Evolutionary conservation across 2,113 vertebrate species (phyloP).

Genomic region (Rhinolophus sinicus): DNA sequence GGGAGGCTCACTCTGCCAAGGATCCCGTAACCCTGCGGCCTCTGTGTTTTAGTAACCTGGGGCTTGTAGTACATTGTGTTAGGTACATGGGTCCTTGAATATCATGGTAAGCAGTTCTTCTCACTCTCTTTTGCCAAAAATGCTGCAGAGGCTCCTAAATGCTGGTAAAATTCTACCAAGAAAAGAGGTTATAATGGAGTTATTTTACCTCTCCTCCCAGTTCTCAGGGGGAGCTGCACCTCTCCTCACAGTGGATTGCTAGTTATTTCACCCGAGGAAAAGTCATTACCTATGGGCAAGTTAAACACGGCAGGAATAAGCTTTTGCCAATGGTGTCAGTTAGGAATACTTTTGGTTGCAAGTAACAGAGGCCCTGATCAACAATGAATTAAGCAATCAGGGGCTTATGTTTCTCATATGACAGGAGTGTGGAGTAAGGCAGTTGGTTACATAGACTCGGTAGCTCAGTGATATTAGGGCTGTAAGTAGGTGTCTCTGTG

Average conservation of each 20-base stretch:
- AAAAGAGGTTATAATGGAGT: background rate
- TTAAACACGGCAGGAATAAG: background rate
- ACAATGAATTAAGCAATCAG: background rate
- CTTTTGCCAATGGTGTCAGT: background rate
- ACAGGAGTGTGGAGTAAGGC: background rate
- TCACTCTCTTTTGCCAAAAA: background rate
- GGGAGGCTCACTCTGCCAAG: background rate
- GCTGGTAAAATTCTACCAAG: background rate
- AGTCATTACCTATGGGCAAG: background rate
- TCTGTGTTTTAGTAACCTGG: background rate
- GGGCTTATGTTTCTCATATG: background rate
- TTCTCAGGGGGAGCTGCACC: background rate
- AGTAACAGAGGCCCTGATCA: background rate
- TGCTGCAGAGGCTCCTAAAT: background rate
- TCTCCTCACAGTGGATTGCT: background rate
- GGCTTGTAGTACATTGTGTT: background rate
- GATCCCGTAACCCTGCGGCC: background rate
- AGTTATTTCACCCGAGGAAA: background rate
- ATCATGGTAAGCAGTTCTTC: background rate
- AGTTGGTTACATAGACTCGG: background rate
- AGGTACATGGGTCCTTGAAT: background rate
- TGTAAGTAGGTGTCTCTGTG: background rate
- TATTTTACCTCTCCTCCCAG: background rate
- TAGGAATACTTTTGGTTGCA: background rate
- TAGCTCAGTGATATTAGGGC: background rate